Evolutionary conservation across 1,140 invertebrate genomes (phyloP).

Genomic region (Phymastichus coffea): DNA sequence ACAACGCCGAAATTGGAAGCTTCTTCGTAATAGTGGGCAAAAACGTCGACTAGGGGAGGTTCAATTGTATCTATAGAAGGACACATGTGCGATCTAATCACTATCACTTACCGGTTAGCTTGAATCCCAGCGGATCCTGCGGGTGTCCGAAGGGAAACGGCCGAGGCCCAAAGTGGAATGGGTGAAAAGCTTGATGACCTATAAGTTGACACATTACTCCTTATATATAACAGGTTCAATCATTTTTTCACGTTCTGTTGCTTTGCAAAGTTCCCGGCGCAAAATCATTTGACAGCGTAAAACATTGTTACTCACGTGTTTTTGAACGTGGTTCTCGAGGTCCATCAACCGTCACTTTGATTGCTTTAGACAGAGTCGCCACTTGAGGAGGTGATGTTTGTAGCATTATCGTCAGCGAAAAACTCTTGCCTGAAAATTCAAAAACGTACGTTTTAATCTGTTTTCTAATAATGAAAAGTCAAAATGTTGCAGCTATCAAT

Average conservation of each 20-base stretch:
- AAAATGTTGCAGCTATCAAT: no score
- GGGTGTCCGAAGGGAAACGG: slow-evolving; percentile 77
- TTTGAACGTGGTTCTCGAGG: slow-evolving; percentile 94
- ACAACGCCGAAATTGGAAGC: no score
- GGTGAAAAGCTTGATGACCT: slow-evolving; percentile 82
- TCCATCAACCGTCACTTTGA: slow-evolving; percentile 98
- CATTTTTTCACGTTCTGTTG: not conserved
- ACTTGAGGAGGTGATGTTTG: slow-evolving; percentile 90
- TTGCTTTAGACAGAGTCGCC: slow-evolving; percentile 90
- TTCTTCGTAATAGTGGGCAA: no score
- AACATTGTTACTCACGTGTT: slow-evolving; percentile 66
- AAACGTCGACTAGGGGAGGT: no score
- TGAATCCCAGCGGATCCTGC: slow-evolving; percentile 78
- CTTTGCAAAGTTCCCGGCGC: no score
- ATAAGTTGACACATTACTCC: no score
- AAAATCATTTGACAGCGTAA: no score
- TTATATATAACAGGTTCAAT: not conserved
- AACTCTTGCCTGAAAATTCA: slow-evolving; percentile 92
- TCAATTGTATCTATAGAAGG: no score
- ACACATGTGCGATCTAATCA: slow-evolving; percentile 26
- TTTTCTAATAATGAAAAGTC: no score
- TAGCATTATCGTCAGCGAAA: slow-evolving; percentile 93
- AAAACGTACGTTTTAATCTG: no score
- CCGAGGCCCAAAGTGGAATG: slow-evolving; percentile 79
- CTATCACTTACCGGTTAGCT: slow-evolving; percentile 72